Conservation (phyloP, 2,113 vertebrate species). For the Raphicerus campestris region DNA sequence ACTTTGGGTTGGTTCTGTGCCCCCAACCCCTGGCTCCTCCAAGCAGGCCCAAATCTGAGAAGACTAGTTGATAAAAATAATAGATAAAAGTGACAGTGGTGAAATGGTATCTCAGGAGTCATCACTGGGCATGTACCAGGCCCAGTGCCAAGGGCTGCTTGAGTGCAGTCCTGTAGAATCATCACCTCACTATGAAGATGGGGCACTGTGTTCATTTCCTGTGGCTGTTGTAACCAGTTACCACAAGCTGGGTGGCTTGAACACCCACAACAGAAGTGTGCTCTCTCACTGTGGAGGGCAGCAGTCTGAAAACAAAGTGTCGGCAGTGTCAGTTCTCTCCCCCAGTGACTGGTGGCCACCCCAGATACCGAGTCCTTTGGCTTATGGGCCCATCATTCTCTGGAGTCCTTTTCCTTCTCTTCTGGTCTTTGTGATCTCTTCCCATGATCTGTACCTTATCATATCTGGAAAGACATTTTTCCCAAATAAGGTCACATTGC, state of each 20-base stretch:
- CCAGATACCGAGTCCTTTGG: neutral
- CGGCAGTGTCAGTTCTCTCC: neutral
- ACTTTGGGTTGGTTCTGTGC: neutral
- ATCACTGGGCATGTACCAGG: neutral
- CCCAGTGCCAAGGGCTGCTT: neutral
- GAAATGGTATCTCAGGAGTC: neutral
- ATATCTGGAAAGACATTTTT: neutral
- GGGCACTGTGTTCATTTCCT: neutral
- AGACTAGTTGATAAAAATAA: neutral
- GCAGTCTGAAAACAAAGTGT: neutral
- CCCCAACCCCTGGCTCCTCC: neutral
- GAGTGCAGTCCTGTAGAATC: no score
- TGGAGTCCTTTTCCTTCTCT: neutral
- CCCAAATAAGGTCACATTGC: neutral
- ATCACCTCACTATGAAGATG: neutral
- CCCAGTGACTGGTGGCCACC: no score
- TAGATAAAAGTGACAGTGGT: neutral
- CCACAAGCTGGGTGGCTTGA: neutral
- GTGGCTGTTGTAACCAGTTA: neutral
- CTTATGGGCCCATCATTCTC: accelerated
- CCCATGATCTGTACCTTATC: neutral
- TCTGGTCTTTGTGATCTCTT: neutral
- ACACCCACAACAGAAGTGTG: neutral
- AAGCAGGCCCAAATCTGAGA: neutral
- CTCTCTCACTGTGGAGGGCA: neutral